Base-by-base conservation (phyloP, 2,113 vertebrate genomes). In the Jacana jacana region DNA sequence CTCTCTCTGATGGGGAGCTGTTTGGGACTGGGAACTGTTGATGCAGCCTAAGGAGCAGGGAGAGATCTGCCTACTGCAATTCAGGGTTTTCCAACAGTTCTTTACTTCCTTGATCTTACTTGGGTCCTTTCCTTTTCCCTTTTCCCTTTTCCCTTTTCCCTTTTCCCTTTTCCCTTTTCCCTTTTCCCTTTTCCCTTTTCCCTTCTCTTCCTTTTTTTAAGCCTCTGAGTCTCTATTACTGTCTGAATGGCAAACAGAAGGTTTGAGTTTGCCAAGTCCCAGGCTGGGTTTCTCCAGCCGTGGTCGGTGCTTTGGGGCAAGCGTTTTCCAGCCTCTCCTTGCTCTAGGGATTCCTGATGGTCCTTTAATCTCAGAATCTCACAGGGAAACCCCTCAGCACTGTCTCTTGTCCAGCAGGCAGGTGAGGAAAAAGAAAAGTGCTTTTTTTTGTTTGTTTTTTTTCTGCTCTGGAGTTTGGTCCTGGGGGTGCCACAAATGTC, bases 321-420 rank as follows among this genome's bases (percentile, higher is more conserved):
- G 35, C 3, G 0, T 46, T 72, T 52, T 48, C 52, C 84, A 91
- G 52, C 39, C 10, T 42, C 30, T 4, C 40, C 49, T 75, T 17
- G 30, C 76, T 77, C 2, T 2, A 61, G 46, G 49, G 61, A 31
- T 52, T 65, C 66, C 31, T 19, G 31, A 22, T 2, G 13, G 8
- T n/a, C 33, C 48, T 70, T 71, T 3, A 44, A 12, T 23, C 27
- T 33, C 0, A 0, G 42, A 44, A 44, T 19, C 27, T 35, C 0
- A 0, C 40, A 9, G 7, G 6, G 60, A 9, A 61, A 63, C 6
- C 42, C 31, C 31, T 2, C n/a, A 40, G 66, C 82, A 35, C 35
- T 18, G 42, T 7, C 19, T 44, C 78, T 42, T 37, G 10, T 7
- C 19, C 11, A 7, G n/a, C 13, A 44, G 77, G 48, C 35, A 58